These are phyloP conservation scores for Gymnogyps californianus DNA, from an alignment of 2,113 vertebrate species.

Conservation along the genomic window DNA sequence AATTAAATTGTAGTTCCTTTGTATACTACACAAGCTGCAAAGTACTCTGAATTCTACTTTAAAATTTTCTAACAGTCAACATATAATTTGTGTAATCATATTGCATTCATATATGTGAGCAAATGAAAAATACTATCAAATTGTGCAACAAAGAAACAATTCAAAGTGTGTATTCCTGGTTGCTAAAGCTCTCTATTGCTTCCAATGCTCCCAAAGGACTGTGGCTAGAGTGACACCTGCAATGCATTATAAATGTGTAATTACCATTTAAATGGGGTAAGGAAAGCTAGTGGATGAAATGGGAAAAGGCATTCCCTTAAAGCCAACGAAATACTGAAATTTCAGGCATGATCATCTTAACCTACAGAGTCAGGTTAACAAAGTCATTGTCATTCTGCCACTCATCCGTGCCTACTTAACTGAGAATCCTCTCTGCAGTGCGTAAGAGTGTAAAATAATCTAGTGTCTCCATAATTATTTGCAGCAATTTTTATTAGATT, in stretches of 20 bases:
- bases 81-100: conserved; percentile 61
- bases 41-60: not conserved
- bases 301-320: conserved; percentile 57
- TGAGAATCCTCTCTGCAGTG: not conserved
- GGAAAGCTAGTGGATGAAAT: conserved; percentile 60
- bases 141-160: conserved; percentile 58
- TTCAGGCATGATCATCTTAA: conserved; percentile 52
- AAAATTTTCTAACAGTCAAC: conserved; percentile 37
- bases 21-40: not conserved
- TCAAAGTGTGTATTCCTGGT: conserved; percentile 21
- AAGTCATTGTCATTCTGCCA: conserved; percentile 61
- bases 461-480: conserved; percentile 21
- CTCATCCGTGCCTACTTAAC: conserved; percentile 33
- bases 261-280: conserved; percentile 75
- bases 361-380: conserved; percentile 63
- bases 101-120: conserved; percentile 40
- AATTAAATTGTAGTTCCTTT: conserved; percentile 46
- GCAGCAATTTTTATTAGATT: conserved; percentile 31
- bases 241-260: conserved; percentile 73
- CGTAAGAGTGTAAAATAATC: not conserved
- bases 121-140: conserved; percentile 53
- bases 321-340: conserved; percentile 60
- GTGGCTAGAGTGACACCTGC: conserved; percentile 60
- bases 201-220: conserved; percentile 55
- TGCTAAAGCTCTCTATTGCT: conserved; percentile 46